phyloP scores from a whole-genome alignment of 2,797 vertebrate species.

The Valencia hispanica region DNA sequence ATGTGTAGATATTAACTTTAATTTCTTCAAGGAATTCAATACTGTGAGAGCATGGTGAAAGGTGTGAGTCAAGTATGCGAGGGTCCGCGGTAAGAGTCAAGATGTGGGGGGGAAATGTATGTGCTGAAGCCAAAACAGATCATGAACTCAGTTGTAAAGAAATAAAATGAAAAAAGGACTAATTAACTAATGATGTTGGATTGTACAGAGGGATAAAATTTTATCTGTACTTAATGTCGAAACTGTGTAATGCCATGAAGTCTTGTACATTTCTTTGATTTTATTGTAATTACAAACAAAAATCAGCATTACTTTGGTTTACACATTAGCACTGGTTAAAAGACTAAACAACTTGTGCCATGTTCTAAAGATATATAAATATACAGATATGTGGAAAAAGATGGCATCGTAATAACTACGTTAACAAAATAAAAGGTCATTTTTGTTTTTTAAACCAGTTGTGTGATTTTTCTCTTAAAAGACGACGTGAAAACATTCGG shows the following conservation, averaged over 20 bases:
- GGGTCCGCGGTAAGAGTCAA: constrained; percentile 85
- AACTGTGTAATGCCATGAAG: constrained; percentile 90
- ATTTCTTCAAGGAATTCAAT: constrained; percentile 83
- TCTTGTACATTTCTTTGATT: constrained; percentile 94
- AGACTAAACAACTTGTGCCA: constrained; percentile 86
- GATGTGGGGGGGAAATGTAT: constrained; percentile 78
- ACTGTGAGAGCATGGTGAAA: constrained; percentile 87
- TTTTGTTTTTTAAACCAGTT: constrained; percentile 84
- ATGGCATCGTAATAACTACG: constrained; percentile 70
- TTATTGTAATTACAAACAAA: constrained; percentile 95
- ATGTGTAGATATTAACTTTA: constrained; percentile 88
- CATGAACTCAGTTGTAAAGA: constrained; percentile 87
- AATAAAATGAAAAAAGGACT: constrained; percentile 80
- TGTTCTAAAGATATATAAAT: constrained; percentile 82
- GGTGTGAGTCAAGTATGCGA: constrained; percentile 88
- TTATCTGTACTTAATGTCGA: constrained; percentile 91
- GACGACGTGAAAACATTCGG: too few species aligned
- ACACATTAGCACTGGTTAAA: constrained; percentile 89
- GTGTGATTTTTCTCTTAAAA: constrained; percentile 64
- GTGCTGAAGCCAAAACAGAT: constrained; percentile 89
- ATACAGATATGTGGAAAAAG: constrained; percentile 72
- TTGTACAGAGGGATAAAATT: constrained; percentile 92
- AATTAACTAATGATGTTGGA: constrained; percentile 91
- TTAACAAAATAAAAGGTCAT: constrained; percentile 79
- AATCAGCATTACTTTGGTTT: constrained; percentile 84